Conservation (phyloP, 2,888 invertebrate species). For the Pollenia labialis region DNA sequence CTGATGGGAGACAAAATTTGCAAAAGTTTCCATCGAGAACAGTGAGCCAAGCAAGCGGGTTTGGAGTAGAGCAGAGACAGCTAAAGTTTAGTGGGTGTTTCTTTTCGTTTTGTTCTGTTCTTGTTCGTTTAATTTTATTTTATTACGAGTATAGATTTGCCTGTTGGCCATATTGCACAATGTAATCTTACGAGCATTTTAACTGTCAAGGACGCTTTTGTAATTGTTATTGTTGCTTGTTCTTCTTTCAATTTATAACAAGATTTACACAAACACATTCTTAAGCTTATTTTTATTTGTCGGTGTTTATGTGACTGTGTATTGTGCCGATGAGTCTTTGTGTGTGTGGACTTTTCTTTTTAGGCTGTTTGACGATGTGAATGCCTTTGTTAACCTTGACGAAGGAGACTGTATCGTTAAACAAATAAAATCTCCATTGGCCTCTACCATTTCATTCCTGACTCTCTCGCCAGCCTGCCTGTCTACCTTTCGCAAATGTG, state of each 20-base stretch:
- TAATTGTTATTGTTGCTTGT: slow-evolving; percentile 31
- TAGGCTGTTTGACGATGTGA: slow-evolving; percentile 16
- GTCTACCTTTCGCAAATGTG: neutral
- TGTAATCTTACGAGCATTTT: slow-evolving; percentile 25
- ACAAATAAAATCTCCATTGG: slow-evolving; percentile 6
- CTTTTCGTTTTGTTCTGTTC: neutral
- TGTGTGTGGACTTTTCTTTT: slow-evolving; percentile 15
- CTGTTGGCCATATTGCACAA: slow-evolving; percentile 57
- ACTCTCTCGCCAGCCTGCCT: neutral
- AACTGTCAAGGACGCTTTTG: slow-evolving; percentile 65
- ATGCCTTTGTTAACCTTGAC: slow-evolving; percentile 65
- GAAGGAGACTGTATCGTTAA: slow-evolving; percentile 66
- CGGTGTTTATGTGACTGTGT: slow-evolving; percentile 30
- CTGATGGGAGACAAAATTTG: slow-evolving; percentile 33
- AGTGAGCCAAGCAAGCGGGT: neutral
- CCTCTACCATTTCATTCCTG: neutral
- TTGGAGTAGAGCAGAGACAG: neutral
- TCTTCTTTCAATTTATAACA: slow-evolving; percentile 19
- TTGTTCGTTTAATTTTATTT: slow-evolving; percentile 23
- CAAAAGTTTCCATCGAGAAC: slow-evolving; percentile 23
- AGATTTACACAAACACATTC: slow-evolving; percentile 47
- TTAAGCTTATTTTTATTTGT: slow-evolving; percentile 20
- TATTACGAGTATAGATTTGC: slow-evolving; percentile 41
- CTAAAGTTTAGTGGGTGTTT: neutral
- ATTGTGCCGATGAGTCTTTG: slow-evolving; percentile 12